phyloP scores from a whole-genome alignment of 2,113 vertebrate genomes.

The Anarrhichthys ocellatus region DNA sequence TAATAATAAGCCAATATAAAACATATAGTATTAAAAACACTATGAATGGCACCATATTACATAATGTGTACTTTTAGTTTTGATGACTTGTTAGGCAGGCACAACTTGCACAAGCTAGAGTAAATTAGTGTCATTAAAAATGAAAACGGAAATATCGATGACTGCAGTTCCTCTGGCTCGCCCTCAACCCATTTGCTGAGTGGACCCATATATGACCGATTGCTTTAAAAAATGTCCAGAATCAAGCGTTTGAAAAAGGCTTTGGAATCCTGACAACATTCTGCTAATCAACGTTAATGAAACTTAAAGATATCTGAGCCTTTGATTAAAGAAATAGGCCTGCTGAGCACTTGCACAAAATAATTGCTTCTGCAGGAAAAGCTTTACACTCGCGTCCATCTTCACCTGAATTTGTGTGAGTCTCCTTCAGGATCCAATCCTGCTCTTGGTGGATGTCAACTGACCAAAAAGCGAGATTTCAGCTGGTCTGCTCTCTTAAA shows the following conservation, averaged over 20 bases:
- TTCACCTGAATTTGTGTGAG: background rate
- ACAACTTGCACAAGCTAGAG: background rate
- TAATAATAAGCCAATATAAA: background rate
- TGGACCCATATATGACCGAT: slow-evolving; percentile 43
- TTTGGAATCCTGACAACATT: slow-evolving; percentile 52
- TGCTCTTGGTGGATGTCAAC: slow-evolving; percentile 7
- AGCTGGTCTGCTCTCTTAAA: background rate
- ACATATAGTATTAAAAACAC: background rate
- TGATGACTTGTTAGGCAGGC: background rate
- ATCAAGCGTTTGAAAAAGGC: slow-evolving; percentile 51
- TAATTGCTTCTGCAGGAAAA: slow-evolving; percentile 16
- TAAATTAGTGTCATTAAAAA: slow-evolving; percentile 10
- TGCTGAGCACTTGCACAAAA: slow-evolving; percentile 57
- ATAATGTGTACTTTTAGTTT: background rate
- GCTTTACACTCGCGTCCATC: background rate
- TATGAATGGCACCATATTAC: background rate
- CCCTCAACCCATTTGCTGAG: slow-evolving; percentile 45
- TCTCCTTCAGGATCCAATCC: slow-evolving; percentile 9
- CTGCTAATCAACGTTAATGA: slow-evolving; percentile 58
- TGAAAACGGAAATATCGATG: slow-evolving; percentile 8
- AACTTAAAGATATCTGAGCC: slow-evolving; percentile 48
- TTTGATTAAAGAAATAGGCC: slow-evolving; percentile 52
- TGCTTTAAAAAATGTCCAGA: slow-evolving; percentile 35
- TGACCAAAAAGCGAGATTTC: slow-evolving; percentile 7
- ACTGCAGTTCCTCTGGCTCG: slow-evolving; percentile 28